Evolutionary conservation across 2,888 invertebrate genomes (phyloP).

Genomic region (Ganaspis brasiliensis): DNA sequence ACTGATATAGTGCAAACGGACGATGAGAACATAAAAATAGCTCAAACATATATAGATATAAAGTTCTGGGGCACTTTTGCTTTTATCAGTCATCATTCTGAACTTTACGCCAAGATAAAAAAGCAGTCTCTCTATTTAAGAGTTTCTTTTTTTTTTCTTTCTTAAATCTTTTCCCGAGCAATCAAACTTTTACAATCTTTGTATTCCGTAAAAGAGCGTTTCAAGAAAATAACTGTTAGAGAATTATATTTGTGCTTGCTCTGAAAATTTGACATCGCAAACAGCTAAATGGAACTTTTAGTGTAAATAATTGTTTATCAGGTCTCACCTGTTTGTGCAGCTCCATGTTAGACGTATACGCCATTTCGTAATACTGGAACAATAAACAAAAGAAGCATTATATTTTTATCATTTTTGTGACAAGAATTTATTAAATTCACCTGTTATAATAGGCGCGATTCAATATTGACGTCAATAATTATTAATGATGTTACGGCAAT

Average conservation of each 20-base stretch:
- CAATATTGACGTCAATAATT: not conserved
- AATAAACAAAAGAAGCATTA: conserved; percentile 60
- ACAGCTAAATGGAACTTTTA: conserved; percentile 87
- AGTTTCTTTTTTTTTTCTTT: not conserved
- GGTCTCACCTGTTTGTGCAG: conserved; percentile 95
- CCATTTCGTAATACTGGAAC: conserved; percentile 98
- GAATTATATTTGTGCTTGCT: not conserved
- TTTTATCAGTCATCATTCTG: conserved; percentile 42
- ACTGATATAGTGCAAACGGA: conserved; percentile 12
- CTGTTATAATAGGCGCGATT: conserved; percentile 10
- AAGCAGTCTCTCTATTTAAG: conserved; percentile 17
- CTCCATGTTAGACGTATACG: conserved; percentile 96
- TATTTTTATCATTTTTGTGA: conserved; percentile 45
- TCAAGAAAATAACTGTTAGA: not conserved
- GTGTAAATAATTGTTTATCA: conserved; percentile 96
- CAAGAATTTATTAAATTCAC: conserved; percentile 1
- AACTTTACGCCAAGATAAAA: conserved; percentile 41
- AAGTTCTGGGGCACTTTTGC: conserved; percentile 18
- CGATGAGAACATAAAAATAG: conserved; percentile 35
- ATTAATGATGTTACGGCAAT: not conserved
- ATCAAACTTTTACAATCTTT: conserved; percentile 29
- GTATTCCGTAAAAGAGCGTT: conserved; percentile 7
- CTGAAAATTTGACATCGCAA: conserved; percentile 30
- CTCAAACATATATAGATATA: conserved; percentile 1
- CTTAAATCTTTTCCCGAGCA: not conserved